Evolutionary conservation across 2,113 vertebrate genomes (phyloP), one percentile per base, ranked within the genome.

Genomic region (Beaufortia kweichowensis): DNA sequence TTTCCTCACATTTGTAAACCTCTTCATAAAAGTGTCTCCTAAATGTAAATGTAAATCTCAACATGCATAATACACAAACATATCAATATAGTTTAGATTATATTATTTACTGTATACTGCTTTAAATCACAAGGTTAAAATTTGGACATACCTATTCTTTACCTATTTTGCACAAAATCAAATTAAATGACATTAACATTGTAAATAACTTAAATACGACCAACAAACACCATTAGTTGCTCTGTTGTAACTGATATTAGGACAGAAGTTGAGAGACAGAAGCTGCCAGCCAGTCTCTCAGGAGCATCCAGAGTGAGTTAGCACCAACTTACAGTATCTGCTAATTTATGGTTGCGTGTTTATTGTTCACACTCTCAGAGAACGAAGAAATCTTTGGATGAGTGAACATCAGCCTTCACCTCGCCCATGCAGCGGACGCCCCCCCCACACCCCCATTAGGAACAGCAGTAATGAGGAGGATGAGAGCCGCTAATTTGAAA

Each of bases 401-500:
- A 57, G 14, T 28, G 62, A 73, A 39, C 35, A 46, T 33, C 29
- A 77, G 74, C 19, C 76, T 50, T 57, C 48, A 72, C 57, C 77
- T 73, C 56, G 55, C 55, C 70, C 53, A 31, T 57, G 56, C 53
- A 60, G 73, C 28, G 56, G 79, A 79, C 63, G 19, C 78, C 80
- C 46, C 66, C 53, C 78, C 12, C 46, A 57, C 29, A 50, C 62
- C 55, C 46, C 76, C 57, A 78, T 84, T 79, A 83, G 78, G 78
- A 79, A 82, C 76, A 90, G 92, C 92, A 93, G 93, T 85, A 85
- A 95, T 93, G 92, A 94, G 93, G 92, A 91, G 92, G 91, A 93
- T 94, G 94, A 93, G 92, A 92, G 89, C 93, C 91, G 90, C 91
- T 94, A 92, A 94, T 96, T 94, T 95, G 93, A 94, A 94, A 94